These are phyloP conservation scores for Amyelois transitella DNA, from an alignment of 1,140 invertebrate genomes.

Conservation along the genomic window DNA sequence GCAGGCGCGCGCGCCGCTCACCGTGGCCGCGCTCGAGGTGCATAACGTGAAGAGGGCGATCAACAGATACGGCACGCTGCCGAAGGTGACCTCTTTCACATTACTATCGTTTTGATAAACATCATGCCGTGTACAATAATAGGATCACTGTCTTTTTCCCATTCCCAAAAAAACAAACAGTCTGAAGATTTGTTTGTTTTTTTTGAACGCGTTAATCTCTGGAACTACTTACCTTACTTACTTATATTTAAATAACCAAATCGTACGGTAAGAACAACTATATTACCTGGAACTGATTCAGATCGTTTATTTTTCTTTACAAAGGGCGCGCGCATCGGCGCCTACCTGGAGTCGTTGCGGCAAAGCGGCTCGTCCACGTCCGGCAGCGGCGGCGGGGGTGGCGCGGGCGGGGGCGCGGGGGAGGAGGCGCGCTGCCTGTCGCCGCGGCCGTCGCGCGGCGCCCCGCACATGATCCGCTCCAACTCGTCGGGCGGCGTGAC, in stretches of 20 bases:
- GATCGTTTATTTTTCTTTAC: neutral
- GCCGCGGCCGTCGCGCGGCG: constrained; percentile 78
- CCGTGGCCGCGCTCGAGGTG: constrained; percentile 92
- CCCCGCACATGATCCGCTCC: constrained; percentile 88
- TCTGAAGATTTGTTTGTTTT: no score
- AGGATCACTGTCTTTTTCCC: no score
- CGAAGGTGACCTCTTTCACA: constrained; percentile 76
- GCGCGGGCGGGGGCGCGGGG: constrained; percentile 28
- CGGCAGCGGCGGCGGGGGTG: constrained; percentile 24
- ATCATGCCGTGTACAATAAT: no score
- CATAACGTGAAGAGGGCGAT: constrained; percentile 97
- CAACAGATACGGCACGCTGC: constrained; percentile 96
- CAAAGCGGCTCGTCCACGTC: no score
- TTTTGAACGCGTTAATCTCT: no score
- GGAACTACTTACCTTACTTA: no score
- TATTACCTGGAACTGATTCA: no score
- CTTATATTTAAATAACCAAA: no score
- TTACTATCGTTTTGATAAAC: no score
- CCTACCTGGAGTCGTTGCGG: constrained; percentile 93
- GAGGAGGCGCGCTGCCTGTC: constrained; percentile 67
- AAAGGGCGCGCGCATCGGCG: constrained; percentile 91
- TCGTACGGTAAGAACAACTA: no score
- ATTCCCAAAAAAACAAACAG: no score
- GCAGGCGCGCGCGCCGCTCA: constrained; percentile 28
- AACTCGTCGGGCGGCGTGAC: constrained; percentile 88